Base-by-base conservation (phyloP, 92 coral and sea anemone genomes). In the Paramuricea clavata region DNA sequence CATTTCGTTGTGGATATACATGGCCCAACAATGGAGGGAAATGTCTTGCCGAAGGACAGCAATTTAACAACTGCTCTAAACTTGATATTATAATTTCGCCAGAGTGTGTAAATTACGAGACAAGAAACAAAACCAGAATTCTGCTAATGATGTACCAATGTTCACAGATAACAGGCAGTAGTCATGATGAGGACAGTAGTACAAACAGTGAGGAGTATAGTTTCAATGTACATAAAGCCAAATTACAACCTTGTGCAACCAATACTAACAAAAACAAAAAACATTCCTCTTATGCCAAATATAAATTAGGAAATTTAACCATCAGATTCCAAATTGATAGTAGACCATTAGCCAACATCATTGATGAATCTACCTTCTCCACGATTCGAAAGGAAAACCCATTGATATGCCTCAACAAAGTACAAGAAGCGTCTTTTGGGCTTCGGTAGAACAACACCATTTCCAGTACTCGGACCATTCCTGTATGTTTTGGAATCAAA, bases 1-100 rank as follows among this genome's bases (percentile, higher is more conserved):
- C n/a, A n/a, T n/a, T n/a, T n/a, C n/a, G n/a, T n/a, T 36, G 42
- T 36, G 3, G 8, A 56, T 56, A 56, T 15, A 56, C 64, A 56
- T 56, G 64, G 22, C 22, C n/a, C 26, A 3, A 15, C 26, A 17
- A 56, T 17, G 4, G 4, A 3, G 22, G 26, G 3, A 17, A 62
- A 23, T 62, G 70, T 21, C 70, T 30, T 23, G 70, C 70, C 2
- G 70, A 62, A 7, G 70, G 70, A 62, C 70, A 62, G 31, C 70
- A 2, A 62, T 62, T 26, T 23, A 62, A 62, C 70, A 62, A 62
- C 70, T 8, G 70, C 28, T 23, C 9, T 8, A 62, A 62, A n/a
- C n/a, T n/a, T n/a, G n/a, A 32, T 62, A 62, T 10, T 9, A 62
- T 32, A 26, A 62, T 15, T 62, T 62, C 22, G 70, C 70, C 64